These are phyloP conservation scores for Crossocerus cetratus DNA, from an alignment of 2,888 invertebrate genomes.

Conservation along the genomic window DNA sequence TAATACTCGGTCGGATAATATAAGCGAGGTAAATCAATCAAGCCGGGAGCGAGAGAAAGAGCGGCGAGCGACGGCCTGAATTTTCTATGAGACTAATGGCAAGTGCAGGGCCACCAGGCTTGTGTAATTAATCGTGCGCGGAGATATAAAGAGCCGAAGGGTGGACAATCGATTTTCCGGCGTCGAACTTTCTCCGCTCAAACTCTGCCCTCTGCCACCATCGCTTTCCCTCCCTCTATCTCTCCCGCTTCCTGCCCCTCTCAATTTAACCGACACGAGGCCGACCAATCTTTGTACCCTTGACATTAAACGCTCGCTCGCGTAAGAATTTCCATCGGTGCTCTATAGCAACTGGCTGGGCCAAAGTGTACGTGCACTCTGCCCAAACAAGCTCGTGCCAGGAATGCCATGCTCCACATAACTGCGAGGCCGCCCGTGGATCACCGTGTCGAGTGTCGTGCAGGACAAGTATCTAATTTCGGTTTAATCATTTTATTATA, in stretches of 20 bases:
- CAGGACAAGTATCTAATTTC: too few species aligned
- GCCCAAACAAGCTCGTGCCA: too few species aligned
- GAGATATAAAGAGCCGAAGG: constrained; percentile 16
- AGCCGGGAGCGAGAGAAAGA: background rate
- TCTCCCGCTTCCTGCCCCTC: too few species aligned
- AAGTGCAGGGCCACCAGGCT: background rate
- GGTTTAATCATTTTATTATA: too few species aligned
- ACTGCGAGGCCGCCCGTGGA: too few species aligned
- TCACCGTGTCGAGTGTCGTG: too few species aligned
- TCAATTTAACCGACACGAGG: too few species aligned
- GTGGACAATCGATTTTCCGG: constrained; percentile 26
- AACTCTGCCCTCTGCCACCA: constrained; percentile 9
- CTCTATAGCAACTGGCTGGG: constrained; percentile 4
- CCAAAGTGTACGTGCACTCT: background rate
- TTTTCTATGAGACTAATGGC: constrained; percentile 17
- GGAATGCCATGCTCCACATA: too few species aligned
- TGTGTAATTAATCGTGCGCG: constrained; percentile 29
- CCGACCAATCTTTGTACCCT: constrained; percentile 15
- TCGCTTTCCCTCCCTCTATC: too few species aligned
- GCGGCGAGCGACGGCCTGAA: background rate
- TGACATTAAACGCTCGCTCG: constrained; percentile 13
- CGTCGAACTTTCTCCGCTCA: constrained; percentile 17
- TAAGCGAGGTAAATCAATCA: constrained; percentile 17
- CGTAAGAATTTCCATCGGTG: constrained; percentile 12
- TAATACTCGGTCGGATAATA: background rate